These are phyloP conservation scores for Muschampia plurimacula DNA, from an alignment of 2,888 invertebrate species.

Conservation along the genomic window DNA sequence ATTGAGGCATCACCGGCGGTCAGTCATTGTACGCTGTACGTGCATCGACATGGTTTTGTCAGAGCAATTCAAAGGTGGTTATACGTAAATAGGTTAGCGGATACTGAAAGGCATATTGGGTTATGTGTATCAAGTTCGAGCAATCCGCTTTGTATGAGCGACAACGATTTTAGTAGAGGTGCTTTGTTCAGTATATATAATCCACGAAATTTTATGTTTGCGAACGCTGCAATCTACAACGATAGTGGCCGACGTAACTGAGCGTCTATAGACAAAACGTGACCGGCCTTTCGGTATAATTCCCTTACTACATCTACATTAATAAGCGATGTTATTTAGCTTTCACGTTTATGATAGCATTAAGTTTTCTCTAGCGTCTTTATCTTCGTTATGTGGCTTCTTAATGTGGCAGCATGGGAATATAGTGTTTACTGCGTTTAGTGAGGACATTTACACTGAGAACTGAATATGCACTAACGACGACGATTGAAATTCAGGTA, in stretches of 20 bases:
- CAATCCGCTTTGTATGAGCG: constrained; percentile 59
- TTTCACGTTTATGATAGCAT: constrained; percentile 26
- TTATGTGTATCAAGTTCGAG: constrained; percentile 56
- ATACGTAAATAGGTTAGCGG: constrained; percentile 72
- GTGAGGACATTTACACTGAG: constrained; percentile 15
- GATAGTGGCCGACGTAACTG: constrained; percentile 25
- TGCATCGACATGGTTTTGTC: constrained; percentile 79
- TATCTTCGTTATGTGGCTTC: constrained; percentile 25
- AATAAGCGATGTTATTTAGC: constrained; percentile 33
- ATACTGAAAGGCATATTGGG: constrained; percentile 65
- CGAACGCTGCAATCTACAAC: constrained; percentile 32
- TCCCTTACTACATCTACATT: constrained; percentile 26
- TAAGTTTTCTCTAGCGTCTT: constrained; percentile 28
- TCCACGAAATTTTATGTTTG: constrained; percentile 22
- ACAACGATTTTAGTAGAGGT: constrained; percentile 55
- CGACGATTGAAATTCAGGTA: constrained; percentile 26
- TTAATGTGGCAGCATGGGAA: constrained; percentile 20
- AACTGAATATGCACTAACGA: constrained; percentile 26
- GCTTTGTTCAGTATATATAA: constrained; percentile 47
- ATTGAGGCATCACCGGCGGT: constrained; percentile 66
- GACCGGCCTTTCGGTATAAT: constrained; percentile 13
- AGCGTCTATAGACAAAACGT: constrained; percentile 26
- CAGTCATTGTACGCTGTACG: constrained; percentile 72
- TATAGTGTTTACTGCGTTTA: constrained; percentile 14
- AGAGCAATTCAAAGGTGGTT: constrained; percentile 69